These are phyloP conservation scores for Ostrea denselamellosa DNA, from an alignment of 1,140 invertebrate species.

Conservation along the genomic window DNA sequence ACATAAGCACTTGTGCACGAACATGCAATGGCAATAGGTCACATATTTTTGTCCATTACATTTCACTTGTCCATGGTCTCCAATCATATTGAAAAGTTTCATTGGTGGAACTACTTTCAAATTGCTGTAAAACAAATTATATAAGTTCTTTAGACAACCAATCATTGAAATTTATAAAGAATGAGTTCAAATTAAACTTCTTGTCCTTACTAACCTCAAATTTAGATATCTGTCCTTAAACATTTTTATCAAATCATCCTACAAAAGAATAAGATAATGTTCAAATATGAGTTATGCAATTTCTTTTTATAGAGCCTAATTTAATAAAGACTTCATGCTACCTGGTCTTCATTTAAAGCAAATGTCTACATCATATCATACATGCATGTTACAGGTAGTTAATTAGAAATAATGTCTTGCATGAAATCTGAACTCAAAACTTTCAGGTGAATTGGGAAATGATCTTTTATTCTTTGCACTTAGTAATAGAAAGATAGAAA, in stretches of 20 bases:
- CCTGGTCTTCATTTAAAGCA: no score
- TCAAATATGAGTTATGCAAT: no score
- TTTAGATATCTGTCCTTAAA: slow-evolving; percentile 14
- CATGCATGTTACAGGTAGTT: no score
- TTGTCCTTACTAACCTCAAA: background rate
- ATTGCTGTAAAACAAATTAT: background rate
- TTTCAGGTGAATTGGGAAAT: no score
- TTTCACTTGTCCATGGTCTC: background rate
- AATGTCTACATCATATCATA: no score
- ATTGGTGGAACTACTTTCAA: background rate
- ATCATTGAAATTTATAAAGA: background rate
- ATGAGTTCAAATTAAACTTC: background rate
- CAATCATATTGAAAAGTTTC: slow-evolving; percentile 13
- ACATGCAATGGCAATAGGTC: slow-evolving; percentile 14
- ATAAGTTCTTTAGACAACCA: background rate
- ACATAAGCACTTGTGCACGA: slow-evolving; percentile 15
- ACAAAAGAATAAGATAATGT: background rate
- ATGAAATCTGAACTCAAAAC: no score
- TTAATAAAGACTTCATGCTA: no score
- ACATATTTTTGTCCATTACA: slow-evolving; percentile 2
- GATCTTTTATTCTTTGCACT: no score
- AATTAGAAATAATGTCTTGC: no score
- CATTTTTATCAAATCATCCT: background rate
- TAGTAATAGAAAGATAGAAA: no score
- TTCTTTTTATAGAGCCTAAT: no score